These are phyloP conservation scores for Cephus spinipes DNA, from an alignment of 2,888 invertebrate species.

Conservation along the genomic window DNA sequence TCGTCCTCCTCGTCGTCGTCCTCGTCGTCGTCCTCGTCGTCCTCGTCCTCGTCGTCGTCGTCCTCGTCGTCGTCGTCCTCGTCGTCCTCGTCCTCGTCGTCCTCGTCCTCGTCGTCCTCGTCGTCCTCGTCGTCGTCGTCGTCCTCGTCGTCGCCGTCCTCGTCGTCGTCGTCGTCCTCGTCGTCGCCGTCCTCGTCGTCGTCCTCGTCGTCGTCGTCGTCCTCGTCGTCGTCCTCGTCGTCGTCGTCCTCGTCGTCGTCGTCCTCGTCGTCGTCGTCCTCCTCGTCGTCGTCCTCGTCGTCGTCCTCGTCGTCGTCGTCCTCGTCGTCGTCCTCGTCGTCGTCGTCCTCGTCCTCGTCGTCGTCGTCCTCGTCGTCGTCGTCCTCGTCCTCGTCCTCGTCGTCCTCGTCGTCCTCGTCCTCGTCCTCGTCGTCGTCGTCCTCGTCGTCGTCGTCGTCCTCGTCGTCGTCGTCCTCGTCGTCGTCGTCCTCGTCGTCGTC, in stretches of 20 bases:
- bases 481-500: neutral
- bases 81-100: conserved; percentile 1
- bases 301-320: neutral
- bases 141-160: neutral
- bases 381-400: neutral
- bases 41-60: neutral
- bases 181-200: too few relatives aligned
- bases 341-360: neutral
- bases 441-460: neutral
- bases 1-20: neutral
- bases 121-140: neutral
- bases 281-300: conserved; percentile 1
- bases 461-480: neutral
- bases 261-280: neutral
- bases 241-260: neutral
- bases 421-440: conserved; percentile 1
- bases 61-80: neutral
- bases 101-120: conserved; percentile 1
- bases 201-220: neutral
- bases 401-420: conserved; percentile 3
- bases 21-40: conserved; percentile 9
- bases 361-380: neutral
- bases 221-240: neutral
- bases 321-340: neutral
- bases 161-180: too few relatives aligned